Percentiles rank a stretch among this genome's conserved stretches.
These are phyloP conservation scores for Oreotrochilus melanogaster DNA, from an alignment of 2,113 vertebrate species.

Conservation along the genomic window DNA sequence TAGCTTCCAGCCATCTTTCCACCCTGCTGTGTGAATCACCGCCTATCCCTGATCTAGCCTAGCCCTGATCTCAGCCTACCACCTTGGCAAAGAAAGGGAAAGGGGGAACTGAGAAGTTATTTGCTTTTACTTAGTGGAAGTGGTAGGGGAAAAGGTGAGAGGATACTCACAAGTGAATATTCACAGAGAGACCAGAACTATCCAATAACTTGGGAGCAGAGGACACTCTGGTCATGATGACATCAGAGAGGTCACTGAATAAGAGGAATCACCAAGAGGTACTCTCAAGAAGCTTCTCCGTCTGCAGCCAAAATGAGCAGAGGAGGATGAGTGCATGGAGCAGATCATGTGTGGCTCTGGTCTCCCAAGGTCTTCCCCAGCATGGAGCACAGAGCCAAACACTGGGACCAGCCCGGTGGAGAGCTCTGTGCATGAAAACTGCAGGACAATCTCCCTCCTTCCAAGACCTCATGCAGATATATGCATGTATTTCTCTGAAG, in stretches of 20 bases:
- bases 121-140: background rate
- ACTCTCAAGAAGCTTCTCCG: background rate
- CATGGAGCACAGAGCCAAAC: background rate
- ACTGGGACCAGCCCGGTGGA: background rate
- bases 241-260: background rate
- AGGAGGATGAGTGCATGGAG: background rate
- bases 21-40: background rate
- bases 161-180: background rate
- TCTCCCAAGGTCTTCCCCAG: background rate
- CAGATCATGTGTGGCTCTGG: background rate
- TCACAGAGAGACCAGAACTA: background rate
- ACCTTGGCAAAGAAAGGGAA: background rate
- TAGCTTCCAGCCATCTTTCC: background rate
- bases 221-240: background rate
- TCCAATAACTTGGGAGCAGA: background rate
- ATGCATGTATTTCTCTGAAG: background rate
- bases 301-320: background rate
- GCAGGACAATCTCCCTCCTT: background rate
- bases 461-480: background rate
- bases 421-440: background rate
- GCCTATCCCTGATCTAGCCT: background rate
- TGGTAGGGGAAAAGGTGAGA: background rate
- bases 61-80: background rate
- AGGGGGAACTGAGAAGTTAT: background rate
- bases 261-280: background rate